A percentile compares a stretch with the other conserved stretches of the same genome.
phyloP scores from a whole-genome alignment of 2,888 invertebrate genomes.

The Gastrophysa polygoni region DNA sequence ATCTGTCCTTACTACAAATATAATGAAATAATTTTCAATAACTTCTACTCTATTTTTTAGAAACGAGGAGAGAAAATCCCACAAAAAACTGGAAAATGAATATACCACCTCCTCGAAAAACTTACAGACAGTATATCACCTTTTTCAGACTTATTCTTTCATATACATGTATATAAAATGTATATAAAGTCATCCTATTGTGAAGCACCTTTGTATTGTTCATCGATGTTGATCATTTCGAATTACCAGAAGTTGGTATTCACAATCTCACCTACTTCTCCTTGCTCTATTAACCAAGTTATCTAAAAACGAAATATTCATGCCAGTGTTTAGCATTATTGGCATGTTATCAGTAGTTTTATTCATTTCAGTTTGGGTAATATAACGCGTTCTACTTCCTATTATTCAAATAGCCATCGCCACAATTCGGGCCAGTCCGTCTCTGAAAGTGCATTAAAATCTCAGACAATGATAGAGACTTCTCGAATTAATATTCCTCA shows the following conservation, averaged over 20 bases:
- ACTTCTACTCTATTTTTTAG: too few species aligned
- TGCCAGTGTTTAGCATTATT: background rate
- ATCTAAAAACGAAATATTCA: background rate
- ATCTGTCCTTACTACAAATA: too few species aligned
- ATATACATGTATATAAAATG: too few species aligned
- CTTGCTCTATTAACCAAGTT: background rate
- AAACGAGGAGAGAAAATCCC: too few species aligned
- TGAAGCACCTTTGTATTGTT: too few species aligned
- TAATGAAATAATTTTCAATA: too few species aligned
- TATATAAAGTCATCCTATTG: too few species aligned
- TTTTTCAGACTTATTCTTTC: too few species aligned
- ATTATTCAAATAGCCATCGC: background rate
- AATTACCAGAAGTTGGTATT: background rate
- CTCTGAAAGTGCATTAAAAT: constrained; percentile 10
- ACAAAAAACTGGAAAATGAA: too few species aligned
- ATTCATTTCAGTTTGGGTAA: background rate
- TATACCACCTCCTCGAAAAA: too few species aligned
- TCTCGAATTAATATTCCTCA: constrained; percentile 48
- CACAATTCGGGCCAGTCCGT: constrained; percentile 5
- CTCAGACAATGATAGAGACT: constrained; percentile 33
- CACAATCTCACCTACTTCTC: background rate
- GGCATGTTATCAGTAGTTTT: background rate
- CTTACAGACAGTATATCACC: too few species aligned
- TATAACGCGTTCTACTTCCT: background rate
- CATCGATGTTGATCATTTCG: background rate